Evolutionary conservation across 2,888 invertebrate species (phyloP), one percentile per base, ranked within the genome.

Genomic region (Tipula lateralis): DNA sequence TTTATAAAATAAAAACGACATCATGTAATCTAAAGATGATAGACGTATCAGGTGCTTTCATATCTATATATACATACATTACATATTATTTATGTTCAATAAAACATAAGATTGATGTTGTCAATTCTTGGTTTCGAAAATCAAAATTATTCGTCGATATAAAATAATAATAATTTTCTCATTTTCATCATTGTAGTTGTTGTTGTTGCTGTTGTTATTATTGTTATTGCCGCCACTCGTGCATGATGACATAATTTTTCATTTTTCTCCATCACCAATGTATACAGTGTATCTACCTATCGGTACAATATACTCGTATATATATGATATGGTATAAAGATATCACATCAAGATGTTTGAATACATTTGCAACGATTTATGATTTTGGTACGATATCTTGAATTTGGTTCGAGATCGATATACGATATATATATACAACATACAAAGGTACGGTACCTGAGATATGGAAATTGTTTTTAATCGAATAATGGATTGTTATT

Each of bases 21-120:
- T 66, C 66, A 66, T 66, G 66, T 66, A 66, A 66, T 66, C 66
- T 66, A 66, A 66, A 66, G 66, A 66, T 66, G 66, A 66, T 66
- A 66, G 66, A 66, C 24, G 66, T 66, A 66, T 66, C 66, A 66
- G 66, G 66, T 66, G 66, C 66, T 24, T 24, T 66, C 66, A 66
- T 66, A 66, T 66, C 66, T 66, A 50, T 50, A 50, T 50, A 5
- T 50, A 39, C 6, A 12, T 36, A 36, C 5, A 66, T 24, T 66
- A 66, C 24, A 24, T 66, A 24, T 66, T 44, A 9, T 66, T 66
- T 66, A 24, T 66, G 24, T 66, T 66, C 66, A 66, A 66, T 66
- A 66, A 66, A 66, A 66, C 66, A 66, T 66, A 66, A 66, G 66
- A 66, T 66, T 66, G 66, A 66, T 66, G 66, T 66, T 66, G 66